Evolutionary conservation across 2,888 invertebrate genomes (phyloP), one percentile per base, ranked within the genome.

Genomic region (Steromphala cineraria): DNA sequence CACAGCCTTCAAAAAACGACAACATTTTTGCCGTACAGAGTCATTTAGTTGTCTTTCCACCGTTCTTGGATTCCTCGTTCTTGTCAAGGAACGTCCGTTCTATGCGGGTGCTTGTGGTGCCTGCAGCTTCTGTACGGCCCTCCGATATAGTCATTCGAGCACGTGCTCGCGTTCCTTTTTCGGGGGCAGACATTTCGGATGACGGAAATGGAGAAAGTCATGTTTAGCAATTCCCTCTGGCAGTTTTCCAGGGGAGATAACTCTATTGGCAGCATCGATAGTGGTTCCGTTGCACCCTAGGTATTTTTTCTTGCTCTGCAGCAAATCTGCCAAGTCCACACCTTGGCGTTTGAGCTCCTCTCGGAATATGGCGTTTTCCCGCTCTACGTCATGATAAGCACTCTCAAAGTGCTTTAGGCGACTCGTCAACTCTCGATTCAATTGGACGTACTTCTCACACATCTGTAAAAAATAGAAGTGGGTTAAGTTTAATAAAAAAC

Each of bases 401-500:
- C 87, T 81, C 82, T 90, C 89, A 76, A 88, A 87, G 53, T 89
- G 89, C 75, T 87, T 87, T 40, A 90, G 83, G 10, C 89, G 82
- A 15, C 84, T 78, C 67, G 87, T 85, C 53, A 90, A 78, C 40
- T 90, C 90, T 55, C 83, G 84, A 79, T 88, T 88, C 36, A 87
- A 83, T 79, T 87, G 87, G 55, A 85, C 55, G 28, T 85, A 81
- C 78, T 87, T 88, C 53, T 82, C 75, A 31, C 81, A 75, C 53
- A 86, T 81, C 87, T 87, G 87, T 82, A 87, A 84, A 74, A 10
- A 21, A 80, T 46, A n/a, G 52, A 79, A 19, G 21, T 56, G 31
- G n/a, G 28, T 36, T 2, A 36, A 36, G 2, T n/a, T n/a, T n/a
- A n/a, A n/a, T n/a, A n/a, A n/a, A n/a, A n/a, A n/a, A n/a, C n/a